Evolutionary conservation across 2,888 invertebrate genomes (phyloP), one percentile per base, ranked within the genome.

Genomic region (Chrysomela aeneicollis): DNA sequence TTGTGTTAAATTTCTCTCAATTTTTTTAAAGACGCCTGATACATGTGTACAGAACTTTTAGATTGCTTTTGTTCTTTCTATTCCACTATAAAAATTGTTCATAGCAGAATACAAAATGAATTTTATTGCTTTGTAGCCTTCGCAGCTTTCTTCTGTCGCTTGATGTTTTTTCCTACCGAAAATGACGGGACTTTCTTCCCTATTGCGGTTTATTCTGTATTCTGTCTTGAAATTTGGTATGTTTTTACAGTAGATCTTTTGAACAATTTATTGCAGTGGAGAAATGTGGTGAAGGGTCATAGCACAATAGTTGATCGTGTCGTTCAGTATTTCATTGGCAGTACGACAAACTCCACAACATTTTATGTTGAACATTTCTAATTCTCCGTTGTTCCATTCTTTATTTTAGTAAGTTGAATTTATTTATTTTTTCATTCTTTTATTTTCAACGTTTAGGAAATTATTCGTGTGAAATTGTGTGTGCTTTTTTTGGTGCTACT

Each of bases 321-420:
- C 85, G 86, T 86, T 81, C 87, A 87, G 78, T 87, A 86, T 85
- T 87, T 87, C 86, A 84, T 87, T 81, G 87, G 87, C 84, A 85
- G 86, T 78, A 83, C 86, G 80, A 85, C 86, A 83, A 86, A 86
- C 85, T 85, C 85, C 70, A 87, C 87, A 80, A 87, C 87, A 82
- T 87, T 87, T 87, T 87, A 87, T 84, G 87, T 87, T 81, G 86
- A 86, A 80, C 85, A 86, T 81, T 76, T 71, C 73, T 75, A 76
- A 75, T 73, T 69, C 58, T 67, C 71, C 42, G 42, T 12, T 42
- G 42, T 61, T 66, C 73, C 69, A 71, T 74, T 85, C 82, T 86
- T 84, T 76, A 72, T 72, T 76, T 74, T 77, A 74, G 78, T 78
- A 78, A 78, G 78, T 76, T 76, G 71, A 73, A 72, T 74, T 77